These are phyloP conservation scores for Musca vetustissima DNA, from an alignment of 1,140 invertebrate species.

Conservation along the genomic window DNA sequence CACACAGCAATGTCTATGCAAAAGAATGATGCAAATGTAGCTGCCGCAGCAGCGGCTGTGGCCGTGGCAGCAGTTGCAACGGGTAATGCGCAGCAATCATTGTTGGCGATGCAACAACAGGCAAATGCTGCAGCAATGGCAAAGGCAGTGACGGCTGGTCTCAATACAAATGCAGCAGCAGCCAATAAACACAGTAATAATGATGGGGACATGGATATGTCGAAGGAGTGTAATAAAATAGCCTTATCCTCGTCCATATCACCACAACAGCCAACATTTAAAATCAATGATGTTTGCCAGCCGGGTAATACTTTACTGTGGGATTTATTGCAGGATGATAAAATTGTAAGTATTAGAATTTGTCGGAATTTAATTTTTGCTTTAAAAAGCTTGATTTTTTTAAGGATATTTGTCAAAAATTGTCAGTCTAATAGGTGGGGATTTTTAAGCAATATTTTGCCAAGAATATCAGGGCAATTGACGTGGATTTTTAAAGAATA, in stretches of 20 bases:
- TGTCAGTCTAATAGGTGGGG: too few species aligned
- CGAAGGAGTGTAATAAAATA: constrained; percentile 17
- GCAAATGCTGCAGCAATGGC: constrained; percentile 43
- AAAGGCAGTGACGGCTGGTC: constrained; percentile 34
- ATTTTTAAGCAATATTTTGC: too few species aligned
- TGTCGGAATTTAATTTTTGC: too few species aligned
- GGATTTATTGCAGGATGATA: constrained; percentile 92
- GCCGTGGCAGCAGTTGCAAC: constrained; percentile 46
- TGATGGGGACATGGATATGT: constrained; percentile 37
- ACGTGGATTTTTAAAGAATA: too few species aligned
- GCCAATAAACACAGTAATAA: constrained; percentile 35
- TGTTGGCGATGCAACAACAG: neutral
- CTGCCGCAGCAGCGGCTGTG: constrained; percentile 43
- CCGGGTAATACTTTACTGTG: constrained; percentile 89
- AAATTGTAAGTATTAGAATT: constrained; percentile 81
- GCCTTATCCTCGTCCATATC: constrained; percentile 33
- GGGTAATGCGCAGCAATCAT: constrained; percentile 44
- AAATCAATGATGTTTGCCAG: constrained; percentile 79
- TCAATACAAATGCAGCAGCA: constrained; percentile 30
- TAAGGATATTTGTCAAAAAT: too few species aligned
- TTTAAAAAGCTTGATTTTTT: too few species aligned
- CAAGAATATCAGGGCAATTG: too few species aligned
- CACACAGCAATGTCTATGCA: constrained; percentile 51
- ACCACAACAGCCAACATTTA: constrained; percentile 59
- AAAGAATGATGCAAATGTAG: constrained; percentile 45